Conservation (phyloP, 1,140 invertebrate genomes). For the Dendroctonus valens region DNA sequence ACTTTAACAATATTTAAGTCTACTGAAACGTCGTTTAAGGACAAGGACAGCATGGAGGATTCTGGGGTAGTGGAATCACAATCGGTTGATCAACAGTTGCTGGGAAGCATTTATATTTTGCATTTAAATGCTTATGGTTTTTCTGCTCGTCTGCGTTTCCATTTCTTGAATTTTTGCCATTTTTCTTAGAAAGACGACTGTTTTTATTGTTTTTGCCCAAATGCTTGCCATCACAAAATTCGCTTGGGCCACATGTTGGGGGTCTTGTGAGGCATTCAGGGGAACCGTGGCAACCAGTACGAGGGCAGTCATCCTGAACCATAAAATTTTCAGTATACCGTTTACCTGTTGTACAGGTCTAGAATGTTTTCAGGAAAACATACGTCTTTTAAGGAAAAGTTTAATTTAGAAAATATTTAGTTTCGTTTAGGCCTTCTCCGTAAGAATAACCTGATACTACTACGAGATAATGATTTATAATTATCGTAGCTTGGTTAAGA, state of each 20-base stretch:
- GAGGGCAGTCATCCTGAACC: constrained; percentile 61
- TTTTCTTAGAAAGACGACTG: not conserved
- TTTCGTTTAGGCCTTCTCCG: too few relatives aligned
- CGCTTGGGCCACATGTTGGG: constrained; percentile 45
- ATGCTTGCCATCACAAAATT: constrained; percentile 45
- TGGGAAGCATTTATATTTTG: constrained; percentile 34
- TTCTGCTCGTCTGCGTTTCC: not conserved
- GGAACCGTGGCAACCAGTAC: constrained; percentile 66
- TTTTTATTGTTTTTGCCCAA: constrained; percentile 36
- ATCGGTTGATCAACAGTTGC: constrained; percentile 27
- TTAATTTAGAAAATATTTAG: too few relatives aligned
- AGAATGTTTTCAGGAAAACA: too few relatives aligned
- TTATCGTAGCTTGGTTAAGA: too few relatives aligned
- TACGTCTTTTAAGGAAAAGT: too few relatives aligned
- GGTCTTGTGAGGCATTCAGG: constrained; percentile 57
- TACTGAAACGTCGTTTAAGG: too few relatives aligned
- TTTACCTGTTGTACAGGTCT: not conserved
- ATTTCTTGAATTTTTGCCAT: constrained; percentile 1
- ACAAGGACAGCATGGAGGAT: too few relatives aligned
- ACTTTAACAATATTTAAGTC: too few relatives aligned
- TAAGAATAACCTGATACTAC: too few relatives aligned
- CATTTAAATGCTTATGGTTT: not conserved
- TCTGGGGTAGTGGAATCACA: not conserved
- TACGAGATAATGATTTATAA: too few relatives aligned
- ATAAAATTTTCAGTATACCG: constrained; percentile 40